Evolutionary conservation across 2,888 invertebrate species (phyloP).

Genomic region (Hyposoter dolosus): DNA sequence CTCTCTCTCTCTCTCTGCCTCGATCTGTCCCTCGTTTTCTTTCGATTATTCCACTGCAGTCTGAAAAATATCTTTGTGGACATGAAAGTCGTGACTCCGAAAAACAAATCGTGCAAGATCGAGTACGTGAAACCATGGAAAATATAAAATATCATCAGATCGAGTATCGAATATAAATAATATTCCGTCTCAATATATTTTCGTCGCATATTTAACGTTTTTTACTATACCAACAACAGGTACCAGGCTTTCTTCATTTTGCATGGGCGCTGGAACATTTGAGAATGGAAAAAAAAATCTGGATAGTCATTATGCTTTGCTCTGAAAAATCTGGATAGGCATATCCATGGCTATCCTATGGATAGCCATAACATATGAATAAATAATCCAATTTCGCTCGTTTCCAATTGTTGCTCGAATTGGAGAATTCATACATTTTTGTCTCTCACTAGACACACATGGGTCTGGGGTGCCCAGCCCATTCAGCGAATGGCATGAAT

Average conservation of each 20-base stretch:
- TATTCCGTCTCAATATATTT: neutral
- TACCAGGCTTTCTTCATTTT: neutral
- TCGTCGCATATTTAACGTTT: neutral
- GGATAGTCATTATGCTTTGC: too few relatives aligned
- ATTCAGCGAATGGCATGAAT: too few relatives aligned
- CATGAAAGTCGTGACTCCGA: slow-evolving; percentile 65
- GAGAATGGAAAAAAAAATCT: neutral
- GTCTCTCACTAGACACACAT: too few relatives aligned
- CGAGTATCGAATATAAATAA: slow-evolving; percentile 25
- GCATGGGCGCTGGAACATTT: neutral
- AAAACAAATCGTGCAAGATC: slow-evolving; percentile 61
- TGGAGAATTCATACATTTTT: too few relatives aligned
- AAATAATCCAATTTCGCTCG: neutral
- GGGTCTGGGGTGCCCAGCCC: too few relatives aligned
- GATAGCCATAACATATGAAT: neutral
- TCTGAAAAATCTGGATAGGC: neutral
- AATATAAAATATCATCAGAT: slow-evolving; percentile 6
- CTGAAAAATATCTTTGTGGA: slow-evolving; percentile 65
- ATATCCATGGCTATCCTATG: too few relatives aligned
- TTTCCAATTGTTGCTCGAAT: too few relatives aligned
- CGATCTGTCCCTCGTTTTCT: slow-evolving; percentile 8
- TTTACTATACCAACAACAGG: neutral
- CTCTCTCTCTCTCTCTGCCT: slow-evolving; percentile 17
- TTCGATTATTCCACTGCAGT: slow-evolving; percentile 12
- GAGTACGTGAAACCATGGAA: slow-evolving; percentile 46